These are phyloP conservation scores for Coptotermes formosanus DNA, from an alignment of 1,140 invertebrate genomes.

Conservation along the genomic window DNA sequence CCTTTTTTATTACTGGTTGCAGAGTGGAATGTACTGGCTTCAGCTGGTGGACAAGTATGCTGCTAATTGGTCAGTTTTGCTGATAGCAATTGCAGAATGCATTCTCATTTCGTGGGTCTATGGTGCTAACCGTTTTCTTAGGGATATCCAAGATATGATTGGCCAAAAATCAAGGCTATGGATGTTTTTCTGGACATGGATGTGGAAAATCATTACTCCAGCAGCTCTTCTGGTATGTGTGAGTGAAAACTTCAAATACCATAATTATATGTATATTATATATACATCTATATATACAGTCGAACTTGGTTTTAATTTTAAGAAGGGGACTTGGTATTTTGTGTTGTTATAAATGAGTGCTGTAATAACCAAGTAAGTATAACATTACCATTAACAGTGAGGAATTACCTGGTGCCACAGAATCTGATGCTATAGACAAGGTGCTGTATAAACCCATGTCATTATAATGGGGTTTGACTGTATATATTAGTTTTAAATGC, in stretches of 20 bases:
- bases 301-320: not conserved
- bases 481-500: too few relatives aligned
- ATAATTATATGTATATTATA: constrained; percentile 1
- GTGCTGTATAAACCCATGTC: too few relatives aligned
- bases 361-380: too few relatives aligned
- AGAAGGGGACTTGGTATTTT: not conserved
- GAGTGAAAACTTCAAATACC: not conserved
- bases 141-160: constrained; percentile 79
- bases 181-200: constrained; percentile 74
- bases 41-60: constrained; percentile 85
- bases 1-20: constrained; percentile 35
- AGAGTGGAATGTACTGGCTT: constrained; percentile 81
- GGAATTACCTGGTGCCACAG: too few relatives aligned
- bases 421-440: too few relatives aligned
- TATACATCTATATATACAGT: constrained; percentile 16
- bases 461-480: too few relatives aligned
- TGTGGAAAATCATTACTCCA: constrained; percentile 80
- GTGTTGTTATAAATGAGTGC: not conserved
- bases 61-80: constrained; percentile 79
- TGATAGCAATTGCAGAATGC: constrained; percentile 78
- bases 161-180: constrained; percentile 67
- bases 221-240: constrained; percentile 61
- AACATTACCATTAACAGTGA: too few relatives aligned
- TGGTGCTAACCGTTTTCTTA: constrained; percentile 75
- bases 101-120: constrained; percentile 80